A percentile compares a stretch with the other conserved stretches of the same genome.
These are phyloP conservation scores for Leucoraja erinaceus DNA, from an alignment of 2,113 vertebrate species.

Conservation along the genomic window DNA sequence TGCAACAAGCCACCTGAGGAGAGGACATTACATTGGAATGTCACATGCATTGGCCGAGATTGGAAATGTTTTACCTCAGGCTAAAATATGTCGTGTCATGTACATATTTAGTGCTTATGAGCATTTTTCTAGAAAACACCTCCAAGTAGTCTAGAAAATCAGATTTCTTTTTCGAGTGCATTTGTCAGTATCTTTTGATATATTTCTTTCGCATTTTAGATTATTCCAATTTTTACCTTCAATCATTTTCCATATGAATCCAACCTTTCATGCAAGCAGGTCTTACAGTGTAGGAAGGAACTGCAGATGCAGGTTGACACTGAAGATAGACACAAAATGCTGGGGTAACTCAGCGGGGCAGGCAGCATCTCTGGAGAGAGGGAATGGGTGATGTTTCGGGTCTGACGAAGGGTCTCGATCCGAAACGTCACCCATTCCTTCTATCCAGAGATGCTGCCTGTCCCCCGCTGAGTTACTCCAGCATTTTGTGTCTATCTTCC, in stretches of 20 bases:
- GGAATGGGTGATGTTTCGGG: no score
- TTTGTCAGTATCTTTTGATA: not conserved
- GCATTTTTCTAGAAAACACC: not conserved
- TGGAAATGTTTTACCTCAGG: not conserved
- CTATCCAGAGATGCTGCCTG: no score
- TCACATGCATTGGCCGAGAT: not conserved
- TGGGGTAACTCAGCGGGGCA: no score
- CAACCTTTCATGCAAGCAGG: not conserved
- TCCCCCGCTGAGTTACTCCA: no score
- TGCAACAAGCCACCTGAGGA: not conserved
- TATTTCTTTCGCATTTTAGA: not conserved
- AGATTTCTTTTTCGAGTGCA: not conserved
- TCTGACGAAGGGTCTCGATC: no score
- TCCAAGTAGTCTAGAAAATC: not conserved
- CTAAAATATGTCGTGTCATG: not conserved
- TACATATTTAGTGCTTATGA: not conserved
- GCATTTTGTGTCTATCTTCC: no score
- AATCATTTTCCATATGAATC: not conserved
- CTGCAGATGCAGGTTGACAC: no score
- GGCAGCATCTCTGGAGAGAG: no score
- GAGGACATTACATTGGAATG: not conserved
- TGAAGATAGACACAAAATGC: no score
- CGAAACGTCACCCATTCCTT: no score
- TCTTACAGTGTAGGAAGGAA: not conserved
- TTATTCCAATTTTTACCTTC: not conserved